A percentile compares a stretch with the other conserved stretches of the same genome.
phyloP scores from a whole-genome alignment of 2,888 invertebrate species.

The Pterobdella sp. region DNA sequence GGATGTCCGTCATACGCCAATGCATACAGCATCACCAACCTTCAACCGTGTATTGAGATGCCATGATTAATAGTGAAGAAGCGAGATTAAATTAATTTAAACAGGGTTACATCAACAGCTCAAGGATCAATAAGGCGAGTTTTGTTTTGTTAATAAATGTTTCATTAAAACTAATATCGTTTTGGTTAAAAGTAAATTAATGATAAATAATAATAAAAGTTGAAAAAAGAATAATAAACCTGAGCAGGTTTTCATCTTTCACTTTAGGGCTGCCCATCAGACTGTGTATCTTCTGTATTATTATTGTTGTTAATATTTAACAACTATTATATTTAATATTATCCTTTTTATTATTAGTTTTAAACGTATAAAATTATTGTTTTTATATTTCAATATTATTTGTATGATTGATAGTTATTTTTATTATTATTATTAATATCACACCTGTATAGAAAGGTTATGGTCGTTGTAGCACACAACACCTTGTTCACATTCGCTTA shows the following conservation, averaged over 20 bases:
- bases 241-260: constrained; percentile 70
- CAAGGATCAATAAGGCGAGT: neutral
- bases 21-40: constrained; percentile 80
- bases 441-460: constrained; percentile 57
- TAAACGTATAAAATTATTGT: neutral
- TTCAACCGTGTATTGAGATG: neutral
- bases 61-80: no score
- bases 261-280: constrained; percentile 68
- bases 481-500: constrained; percentile 55
- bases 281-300: constrained; percentile 63
- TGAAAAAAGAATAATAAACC: constrained; percentile 44
- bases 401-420: neutral
- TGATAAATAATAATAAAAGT: neutral
- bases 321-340: neutral
- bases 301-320: neutral
- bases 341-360: neutral
- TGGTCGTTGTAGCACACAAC: constrained; percentile 64
- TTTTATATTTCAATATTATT: neutral
- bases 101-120: neutral
- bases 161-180: neutral
- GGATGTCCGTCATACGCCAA: constrained; percentile 80
- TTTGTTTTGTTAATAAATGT: neutral
- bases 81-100: neutral
- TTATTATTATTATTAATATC: constrained; percentile 6
- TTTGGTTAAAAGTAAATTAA: neutral